Conservation (phyloP, 2,797 vertebrate genomes). For the Limnodromus scolopaceus region DNA sequence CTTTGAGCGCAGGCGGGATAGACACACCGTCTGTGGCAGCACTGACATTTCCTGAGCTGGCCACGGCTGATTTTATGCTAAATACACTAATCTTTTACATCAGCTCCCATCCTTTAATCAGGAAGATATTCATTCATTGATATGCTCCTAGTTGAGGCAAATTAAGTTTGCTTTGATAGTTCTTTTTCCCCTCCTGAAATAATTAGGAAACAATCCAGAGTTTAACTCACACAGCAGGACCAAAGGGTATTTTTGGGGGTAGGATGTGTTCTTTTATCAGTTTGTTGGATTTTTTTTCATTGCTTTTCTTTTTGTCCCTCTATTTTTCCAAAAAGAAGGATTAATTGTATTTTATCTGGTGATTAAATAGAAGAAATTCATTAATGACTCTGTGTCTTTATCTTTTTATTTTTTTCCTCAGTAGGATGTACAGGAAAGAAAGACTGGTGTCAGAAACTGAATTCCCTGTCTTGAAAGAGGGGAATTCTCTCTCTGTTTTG, state of each 20-base stretch:
- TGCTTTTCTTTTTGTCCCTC: not conserved
- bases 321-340: not conserved
- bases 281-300: not conserved
- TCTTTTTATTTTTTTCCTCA: not conserved
- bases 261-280: not conserved
- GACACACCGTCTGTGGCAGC: not conserved
- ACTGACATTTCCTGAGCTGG: conserved; percentile 19
- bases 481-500: not conserved
- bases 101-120: conserved; percentile 16
- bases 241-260: not conserved
- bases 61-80: conserved; percentile 46
- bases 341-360: not conserved
- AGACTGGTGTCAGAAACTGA: not conserved
- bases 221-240: not conserved
- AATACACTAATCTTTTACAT: conserved; percentile 28
- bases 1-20: not conserved
- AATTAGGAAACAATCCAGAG: conserved; percentile 4
- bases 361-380: not conserved
- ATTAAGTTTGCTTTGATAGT: conserved; percentile 34
- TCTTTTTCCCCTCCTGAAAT: not conserved
- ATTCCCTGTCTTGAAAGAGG: not conserved
- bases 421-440: not conserved
- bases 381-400: not conserved
- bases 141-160: conserved; percentile 9
- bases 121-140: conserved; percentile 21